Conservation (phyloP, 2,888 invertebrate species). For the Neelides folsomi region DNA sequence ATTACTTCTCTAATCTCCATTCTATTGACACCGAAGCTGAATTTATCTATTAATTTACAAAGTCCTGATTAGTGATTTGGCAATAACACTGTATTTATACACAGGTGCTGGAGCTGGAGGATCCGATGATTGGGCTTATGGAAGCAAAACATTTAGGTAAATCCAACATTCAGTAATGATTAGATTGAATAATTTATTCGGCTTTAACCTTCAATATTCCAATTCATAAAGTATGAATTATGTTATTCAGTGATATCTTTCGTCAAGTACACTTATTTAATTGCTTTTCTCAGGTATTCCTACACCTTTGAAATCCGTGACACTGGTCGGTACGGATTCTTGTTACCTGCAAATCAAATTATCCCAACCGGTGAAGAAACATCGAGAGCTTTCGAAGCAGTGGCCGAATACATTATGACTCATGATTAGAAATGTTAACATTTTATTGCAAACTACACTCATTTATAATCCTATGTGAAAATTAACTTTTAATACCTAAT, state of each 20-base stretch:
- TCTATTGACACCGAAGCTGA: too few species aligned
- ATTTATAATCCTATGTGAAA: too few species aligned
- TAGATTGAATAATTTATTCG: too few species aligned
- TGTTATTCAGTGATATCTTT: too few species aligned
- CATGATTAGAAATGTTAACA: not conserved
- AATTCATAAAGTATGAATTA: too few species aligned
- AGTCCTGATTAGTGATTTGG: not conserved
- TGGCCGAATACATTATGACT: not conserved
- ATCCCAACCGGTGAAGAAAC: slow-evolving; percentile 61
- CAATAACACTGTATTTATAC: not conserved
- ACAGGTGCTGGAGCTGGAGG: slow-evolving; percentile 27
- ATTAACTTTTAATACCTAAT: too few species aligned
- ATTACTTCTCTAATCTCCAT: too few species aligned
- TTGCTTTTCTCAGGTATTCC: slow-evolving; percentile 9
- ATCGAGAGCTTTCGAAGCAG: slow-evolving; percentile 56
- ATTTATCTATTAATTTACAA: too few species aligned
- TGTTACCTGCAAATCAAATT: slow-evolving; percentile 62
- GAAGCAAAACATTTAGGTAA: slow-evolving; percentile 16
- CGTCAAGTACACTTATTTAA: too few species aligned
- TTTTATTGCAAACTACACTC: too few species aligned
- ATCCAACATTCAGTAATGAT: too few species aligned
- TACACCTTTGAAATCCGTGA: slow-evolving; percentile 60
- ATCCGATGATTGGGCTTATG: slow-evolving; percentile 31
- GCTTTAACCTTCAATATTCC: too few species aligned
- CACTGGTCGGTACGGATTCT: slow-evolving; percentile 60